Conservation (phyloP, 2,797 vertebrate genomes). For the Chiroxiphia lanceolata region DNA sequence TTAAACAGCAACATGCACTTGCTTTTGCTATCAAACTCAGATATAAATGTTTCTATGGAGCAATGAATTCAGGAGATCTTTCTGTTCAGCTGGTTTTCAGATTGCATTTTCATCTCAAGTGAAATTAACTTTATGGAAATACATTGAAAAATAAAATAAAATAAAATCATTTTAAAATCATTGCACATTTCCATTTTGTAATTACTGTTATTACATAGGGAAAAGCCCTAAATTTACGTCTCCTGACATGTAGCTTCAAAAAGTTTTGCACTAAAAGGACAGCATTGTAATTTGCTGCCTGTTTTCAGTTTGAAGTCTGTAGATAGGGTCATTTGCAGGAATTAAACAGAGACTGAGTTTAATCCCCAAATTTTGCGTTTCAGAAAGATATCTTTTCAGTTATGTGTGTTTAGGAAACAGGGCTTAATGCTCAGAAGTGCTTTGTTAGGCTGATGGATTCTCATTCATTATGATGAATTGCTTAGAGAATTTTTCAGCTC, state of each 20-base stretch:
- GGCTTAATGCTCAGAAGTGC: not conserved
- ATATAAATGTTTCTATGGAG: not conserved
- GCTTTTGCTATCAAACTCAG: not conserved
- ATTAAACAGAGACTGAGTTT: not conserved
- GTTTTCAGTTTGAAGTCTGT: not conserved
- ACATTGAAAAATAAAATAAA: not conserved
- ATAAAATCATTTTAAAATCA: not conserved
- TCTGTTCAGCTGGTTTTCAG: not conserved
- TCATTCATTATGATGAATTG: slow-evolving; percentile 5
- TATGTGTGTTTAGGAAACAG: not conserved
- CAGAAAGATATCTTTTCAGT: not conserved
- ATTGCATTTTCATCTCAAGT: not conserved
- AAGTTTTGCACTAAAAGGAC: not conserved
- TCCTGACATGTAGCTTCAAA: not conserved
- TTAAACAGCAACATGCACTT: not conserved
- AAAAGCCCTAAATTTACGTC: not conserved
- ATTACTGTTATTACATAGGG: not conserved
- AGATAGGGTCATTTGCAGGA: not conserved
- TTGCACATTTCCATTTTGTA: not conserved
- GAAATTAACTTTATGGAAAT: not conserved
- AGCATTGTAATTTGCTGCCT: not conserved
- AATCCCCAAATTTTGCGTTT: not conserved
- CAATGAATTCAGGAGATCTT: not conserved
- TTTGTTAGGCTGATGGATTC: slow-evolving; percentile 17
- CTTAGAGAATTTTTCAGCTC: slow-evolving; percentile 2